phyloP scores from a whole-genome alignment of 2,113 vertebrate species.

The Trematocara stigmaticum region DNA sequence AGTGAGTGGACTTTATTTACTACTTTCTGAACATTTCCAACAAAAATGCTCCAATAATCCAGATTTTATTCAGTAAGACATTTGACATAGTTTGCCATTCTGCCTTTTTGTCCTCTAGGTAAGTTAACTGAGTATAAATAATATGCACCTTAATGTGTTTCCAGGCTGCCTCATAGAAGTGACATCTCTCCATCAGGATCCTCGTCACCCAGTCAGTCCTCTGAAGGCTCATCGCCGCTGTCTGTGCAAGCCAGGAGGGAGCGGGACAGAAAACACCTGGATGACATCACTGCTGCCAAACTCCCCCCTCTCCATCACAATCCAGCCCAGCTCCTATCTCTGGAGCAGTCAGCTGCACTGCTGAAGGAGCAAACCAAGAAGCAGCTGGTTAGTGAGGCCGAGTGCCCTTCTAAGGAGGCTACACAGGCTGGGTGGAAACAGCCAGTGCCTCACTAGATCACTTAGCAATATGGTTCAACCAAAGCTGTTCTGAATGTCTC shows the following conservation, averaged over 20 bases:
- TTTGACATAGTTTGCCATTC: neutral
- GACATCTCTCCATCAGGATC: slow-evolving; percentile 65
- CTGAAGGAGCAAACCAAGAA: slow-evolving; percentile 79
- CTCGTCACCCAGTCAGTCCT: slow-evolving; percentile 56
- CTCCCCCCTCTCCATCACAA: slow-evolving; percentile 81
- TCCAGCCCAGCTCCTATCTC: slow-evolving; percentile 78
- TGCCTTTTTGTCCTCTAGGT: neutral
- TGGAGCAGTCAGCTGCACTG: slow-evolving; percentile 83
- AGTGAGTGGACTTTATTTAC: slow-evolving; percentile 71
- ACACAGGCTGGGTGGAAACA: neutral
- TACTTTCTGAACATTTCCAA: neutral
- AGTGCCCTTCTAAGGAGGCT: neutral
- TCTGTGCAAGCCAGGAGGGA: slow-evolving; percentile 72
- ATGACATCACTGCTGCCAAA: slow-evolving; percentile 87
- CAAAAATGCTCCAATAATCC: neutral
- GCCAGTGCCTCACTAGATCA: neutral
- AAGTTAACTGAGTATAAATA: neutral
- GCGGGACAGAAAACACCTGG: slow-evolving; percentile 82
- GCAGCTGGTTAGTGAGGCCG: slow-evolving; percentile 75
- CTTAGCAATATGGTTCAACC: neutral
- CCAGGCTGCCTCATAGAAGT: slow-evolving; percentile 70
- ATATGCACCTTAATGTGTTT: neutral
- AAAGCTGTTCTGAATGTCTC: neutral
- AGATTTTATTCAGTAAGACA: neutral
- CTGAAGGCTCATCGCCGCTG: slow-evolving; percentile 44